Base-by-base conservation (phyloP, 2,113 vertebrate species). In the Enhydra lutris region DNA sequence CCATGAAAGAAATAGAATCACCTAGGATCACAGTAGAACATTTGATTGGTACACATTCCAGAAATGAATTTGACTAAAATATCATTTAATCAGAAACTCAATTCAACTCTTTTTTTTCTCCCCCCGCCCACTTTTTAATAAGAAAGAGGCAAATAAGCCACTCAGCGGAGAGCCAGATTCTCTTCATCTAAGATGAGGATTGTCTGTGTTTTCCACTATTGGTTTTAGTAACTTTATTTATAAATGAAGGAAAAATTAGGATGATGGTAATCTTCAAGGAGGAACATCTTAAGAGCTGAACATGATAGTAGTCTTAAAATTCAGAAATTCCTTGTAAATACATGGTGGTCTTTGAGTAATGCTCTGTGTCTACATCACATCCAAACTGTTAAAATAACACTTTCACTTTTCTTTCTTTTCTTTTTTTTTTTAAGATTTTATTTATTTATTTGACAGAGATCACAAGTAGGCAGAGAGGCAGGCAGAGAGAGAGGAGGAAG, bases 41-140 rank as follows among this genome's bases (percentile, higher is more conserved):
- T 74, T 97, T 21, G 55, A 88, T 92, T 95, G 31, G 26, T 63
- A 1, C 36, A 92, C 57, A 83, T 95, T 94, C 79, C 89, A 86
- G 39, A 95, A 82, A 47, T 52, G 61, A 96, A 79, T 78, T 78
- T 45, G 57, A 76, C 36, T 36, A 57, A 90, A 45, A 55, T 10
- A 14, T 74, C 36, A 23, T 76, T 90, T 92, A 84, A 13, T 87
- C 29, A 57, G 21, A 96, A 88, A 86, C 24, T 61, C 4, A 69
- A 3, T 57, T 23, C 84, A 47, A 6, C 29, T 21, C 9, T 47
- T 42, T 82, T 65, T 65, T 47, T 8, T 42, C 7, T 29, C 55
- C 55, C 42, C 34, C 42, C 14, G 67, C n/a, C 45, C 17, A 29
- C 7, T 89, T 71, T 86, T 97, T 69, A 88, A 50, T 69, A 65